A percentile compares a stretch with the other conserved stretches of the same genome.
These are phyloP conservation scores for Dysidea cf. avara DNA, from an alignment of 37 sponge, comb jelly and placozoan species.

Conservation along the genomic window DNA sequence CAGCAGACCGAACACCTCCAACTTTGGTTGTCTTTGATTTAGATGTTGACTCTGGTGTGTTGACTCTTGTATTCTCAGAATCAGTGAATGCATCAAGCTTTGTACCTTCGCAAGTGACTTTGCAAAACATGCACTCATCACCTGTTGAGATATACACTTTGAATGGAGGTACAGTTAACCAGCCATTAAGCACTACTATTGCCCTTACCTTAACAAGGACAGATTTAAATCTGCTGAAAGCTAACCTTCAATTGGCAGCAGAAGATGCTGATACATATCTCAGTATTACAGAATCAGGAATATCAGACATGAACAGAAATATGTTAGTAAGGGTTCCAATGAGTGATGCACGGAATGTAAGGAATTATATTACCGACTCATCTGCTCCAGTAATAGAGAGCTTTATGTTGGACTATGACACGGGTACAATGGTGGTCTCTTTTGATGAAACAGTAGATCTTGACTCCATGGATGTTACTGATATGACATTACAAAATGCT, in stretches of 20 bases:
- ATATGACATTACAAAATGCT: slow-evolving; percentile 43
- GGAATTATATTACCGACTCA: slow-evolving; percentile 35
- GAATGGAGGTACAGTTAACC: slow-evolving; percentile 33
- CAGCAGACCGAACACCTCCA: slow-evolving; percentile 52
- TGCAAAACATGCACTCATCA: slow-evolving; percentile 35
- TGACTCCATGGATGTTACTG: slow-evolving; percentile 9
- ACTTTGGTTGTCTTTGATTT: slow-evolving; percentile 46
- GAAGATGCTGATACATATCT: slow-evolving; percentile 65
- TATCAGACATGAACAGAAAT: slow-evolving; percentile 75
- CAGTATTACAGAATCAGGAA: slow-evolving; percentile 56
- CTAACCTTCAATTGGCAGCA: slow-evolving; percentile 44
- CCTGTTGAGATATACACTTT: slow-evolving; percentile 31
- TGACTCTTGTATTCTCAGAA: slow-evolving; percentile 74
- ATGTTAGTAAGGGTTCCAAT: slow-evolving; percentile 37
- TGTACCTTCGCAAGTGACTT: slow-evolving; percentile 40
- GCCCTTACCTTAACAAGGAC: slow-evolving; percentile 25
- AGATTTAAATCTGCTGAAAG: slow-evolving; percentile 69
- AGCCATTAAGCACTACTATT: slow-evolving; percentile 45
- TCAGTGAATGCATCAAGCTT: slow-evolving; percentile 72
- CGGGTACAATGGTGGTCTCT: slow-evolving; percentile 50
- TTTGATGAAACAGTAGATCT: slow-evolving; percentile 81
- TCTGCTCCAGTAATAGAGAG: slow-evolving; percentile 48
- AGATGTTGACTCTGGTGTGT: slow-evolving; percentile 57
- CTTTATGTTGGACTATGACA: slow-evolving; percentile 63
- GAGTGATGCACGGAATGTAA: slow-evolving; percentile 48